Percentiles rank a stretch among this genome's conserved stretches.
Conservation (phyloP, 2,888 invertebrate genomes). For the Idaea dimidiata region DNA sequence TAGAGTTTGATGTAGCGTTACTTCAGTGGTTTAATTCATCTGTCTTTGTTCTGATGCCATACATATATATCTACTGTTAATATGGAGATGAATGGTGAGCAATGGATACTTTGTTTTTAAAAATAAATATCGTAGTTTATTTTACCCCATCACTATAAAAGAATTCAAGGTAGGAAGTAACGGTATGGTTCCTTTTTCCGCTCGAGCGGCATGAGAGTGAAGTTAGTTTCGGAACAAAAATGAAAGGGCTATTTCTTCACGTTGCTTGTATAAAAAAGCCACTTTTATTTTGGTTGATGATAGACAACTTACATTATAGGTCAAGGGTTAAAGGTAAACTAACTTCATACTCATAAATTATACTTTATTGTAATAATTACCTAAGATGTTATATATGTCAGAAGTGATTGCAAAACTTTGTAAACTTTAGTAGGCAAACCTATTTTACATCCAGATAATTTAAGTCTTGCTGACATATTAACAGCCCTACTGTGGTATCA, state of each 20-base stretch:
- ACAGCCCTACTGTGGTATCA: too few species aligned
- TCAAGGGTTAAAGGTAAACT: neutral
- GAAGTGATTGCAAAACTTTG: too few species aligned
- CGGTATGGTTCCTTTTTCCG: slow-evolving; percentile 25
- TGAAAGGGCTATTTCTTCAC: slow-evolving; percentile 9
- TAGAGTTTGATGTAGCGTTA: neutral
- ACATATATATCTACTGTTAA: neutral
- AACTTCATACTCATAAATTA: too few species aligned
- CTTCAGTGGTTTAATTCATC: neutral
- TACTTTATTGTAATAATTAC: too few species aligned
- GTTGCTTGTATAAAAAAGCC: neutral
- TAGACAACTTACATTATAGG: neutral
- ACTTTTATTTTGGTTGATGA: neutral
- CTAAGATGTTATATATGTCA: too few species aligned
- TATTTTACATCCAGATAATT: too few species aligned
- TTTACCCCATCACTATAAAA: slow-evolving; percentile 1
- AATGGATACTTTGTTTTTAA: neutral
- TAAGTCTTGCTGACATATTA: too few species aligned
- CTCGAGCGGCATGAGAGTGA: slow-evolving; percentile 29
- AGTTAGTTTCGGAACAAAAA: slow-evolving; percentile 27
- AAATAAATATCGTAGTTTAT: neutral
- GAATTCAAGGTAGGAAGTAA: slow-evolving; percentile 3
- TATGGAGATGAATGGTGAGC: neutral
- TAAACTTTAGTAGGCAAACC: too few species aligned
- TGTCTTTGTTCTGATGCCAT: neutral